These are phyloP conservation scores for Sesamia nonagrioides DNA, from an alignment of 1,140 invertebrate species.

Conservation along the genomic window DNA sequence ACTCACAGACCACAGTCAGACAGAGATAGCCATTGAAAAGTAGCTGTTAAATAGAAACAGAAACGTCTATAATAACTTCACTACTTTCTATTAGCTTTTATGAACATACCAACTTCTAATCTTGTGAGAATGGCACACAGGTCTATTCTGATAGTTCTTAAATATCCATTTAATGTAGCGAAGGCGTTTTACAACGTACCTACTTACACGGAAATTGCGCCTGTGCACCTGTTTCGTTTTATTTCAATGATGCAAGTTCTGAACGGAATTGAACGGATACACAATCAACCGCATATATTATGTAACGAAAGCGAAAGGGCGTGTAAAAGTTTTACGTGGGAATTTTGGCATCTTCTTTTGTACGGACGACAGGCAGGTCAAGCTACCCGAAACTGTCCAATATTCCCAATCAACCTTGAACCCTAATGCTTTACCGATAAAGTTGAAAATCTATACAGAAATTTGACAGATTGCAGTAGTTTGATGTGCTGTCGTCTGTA, in stretches of 20 bases:
- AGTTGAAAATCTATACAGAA: no score
- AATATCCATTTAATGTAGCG: slow-evolving; percentile 14
- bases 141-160: slow-evolving; percentile 1
- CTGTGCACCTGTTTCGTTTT: slow-evolving; percentile 10
- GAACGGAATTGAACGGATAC: not conserved
- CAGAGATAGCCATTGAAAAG: not conserved
- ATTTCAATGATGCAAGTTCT: slow-evolving; percentile 2
- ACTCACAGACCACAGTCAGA: not conserved
- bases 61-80: not conserved
- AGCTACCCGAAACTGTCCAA: no score
- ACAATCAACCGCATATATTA: not conserved
- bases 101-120: not conserved
- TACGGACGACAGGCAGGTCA: no score
- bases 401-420: no score
- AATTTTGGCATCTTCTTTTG: not conserved
- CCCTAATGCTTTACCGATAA: no score
- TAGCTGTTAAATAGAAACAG: not conserved
- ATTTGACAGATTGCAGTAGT: no score
- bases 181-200: slow-evolving; percentile 20
- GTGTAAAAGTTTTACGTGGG: not conserved
- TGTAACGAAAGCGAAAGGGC: slow-evolving; percentile 16
- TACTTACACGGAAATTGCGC: not conserved
- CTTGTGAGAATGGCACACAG: not conserved
- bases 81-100: slow-evolving; percentile 2
- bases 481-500: no score